Percentiles rank a stretch among this genome's conserved stretches.
Conservation (phyloP, 2,113 vertebrate genomes). For the Notarius lentiginosus region DNA sequence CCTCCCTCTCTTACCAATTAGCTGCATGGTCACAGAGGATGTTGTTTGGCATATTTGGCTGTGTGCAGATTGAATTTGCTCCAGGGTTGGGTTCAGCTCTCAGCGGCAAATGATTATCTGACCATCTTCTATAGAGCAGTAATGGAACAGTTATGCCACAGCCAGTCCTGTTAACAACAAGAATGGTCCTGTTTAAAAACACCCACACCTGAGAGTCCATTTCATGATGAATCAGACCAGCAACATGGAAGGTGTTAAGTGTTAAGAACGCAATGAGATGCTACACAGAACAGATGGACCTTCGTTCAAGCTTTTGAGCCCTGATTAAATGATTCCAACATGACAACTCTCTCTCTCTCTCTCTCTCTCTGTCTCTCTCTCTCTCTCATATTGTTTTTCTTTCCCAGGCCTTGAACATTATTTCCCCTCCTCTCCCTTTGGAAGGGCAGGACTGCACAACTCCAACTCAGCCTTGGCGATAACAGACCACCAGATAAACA, state of each 20-base stretch:
- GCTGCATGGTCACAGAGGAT: constrained; percentile 52
- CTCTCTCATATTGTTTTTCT: constrained; percentile 12
- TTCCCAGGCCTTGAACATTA: constrained; percentile 24
- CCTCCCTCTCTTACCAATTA: constrained; percentile 49
- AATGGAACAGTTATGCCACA: constrained; percentile 47
- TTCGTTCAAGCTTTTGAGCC: constrained; percentile 47
- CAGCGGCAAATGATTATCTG: constrained; percentile 47
- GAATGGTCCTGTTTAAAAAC: constrained; percentile 24
- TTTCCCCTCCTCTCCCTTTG: constrained; percentile 15
- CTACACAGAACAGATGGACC: constrained; percentile 52
- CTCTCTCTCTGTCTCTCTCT: constrained; percentile 21
- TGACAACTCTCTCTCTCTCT: constrained; percentile 17
- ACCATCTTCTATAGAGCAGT: constrained; percentile 46
- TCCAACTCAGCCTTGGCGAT: constrained; percentile 33
- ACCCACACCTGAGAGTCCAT: constrained; percentile 36
- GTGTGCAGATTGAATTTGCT: constrained; percentile 55
- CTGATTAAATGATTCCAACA: constrained; percentile 51
- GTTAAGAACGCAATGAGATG: constrained; percentile 38
- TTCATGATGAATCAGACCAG: constrained; percentile 34
- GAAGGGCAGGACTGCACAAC: constrained; percentile 22
- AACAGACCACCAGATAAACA: constrained; percentile 50
- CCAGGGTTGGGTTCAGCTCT: constrained; percentile 45
- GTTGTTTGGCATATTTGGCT: constrained; percentile 54
- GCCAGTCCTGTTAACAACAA: constrained; percentile 36
- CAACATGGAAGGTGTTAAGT: constrained; percentile 16